Base-by-base conservation (phyloP, 2,888 invertebrate species). In the Drosophila siamana region DNA sequence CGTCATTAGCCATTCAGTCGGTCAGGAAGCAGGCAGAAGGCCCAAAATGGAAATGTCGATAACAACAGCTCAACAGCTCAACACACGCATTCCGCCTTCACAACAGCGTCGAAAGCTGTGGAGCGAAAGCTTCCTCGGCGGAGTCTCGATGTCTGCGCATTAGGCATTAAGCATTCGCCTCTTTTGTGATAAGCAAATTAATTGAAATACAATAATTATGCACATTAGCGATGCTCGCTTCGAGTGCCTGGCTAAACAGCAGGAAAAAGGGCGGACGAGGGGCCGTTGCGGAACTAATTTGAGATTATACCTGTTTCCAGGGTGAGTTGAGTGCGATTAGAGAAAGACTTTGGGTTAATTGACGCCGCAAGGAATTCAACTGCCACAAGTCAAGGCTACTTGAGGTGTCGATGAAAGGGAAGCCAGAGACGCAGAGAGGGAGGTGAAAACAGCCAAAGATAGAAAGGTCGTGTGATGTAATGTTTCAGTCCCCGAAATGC, bases 161-260 rank as follows among this genome's bases (percentile, higher is more conserved):
- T 54, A 50, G 28, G 62, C 54, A 59, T 60, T 60, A 56, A 43
- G 62, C 56, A 44, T 63, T 56, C 28, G 28, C 6, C 59, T 56
- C 59, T 56, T 61, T 70, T 70, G 67, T 74, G 51, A 47, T 50
- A 60, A 30, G 65, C 51, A 73, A 68, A 73, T 73, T 65, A 77
- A 77, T 77, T 73, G 77, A 73, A 77, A 77, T 65, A 76, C 67
- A 73, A 77, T 77, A 77, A 73, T 70, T 73, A 69, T 62, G 50
- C 55, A 56, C 76, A 77, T 73, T 76, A 76, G 43, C 46, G 54
- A 26, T 38, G 61, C 24, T 22, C 8, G 2, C 9, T 16, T 26
- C 28, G 9, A 6, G 8, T 16, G 30, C 11, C 9, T 4, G 22
- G n/a, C n/a, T n/a, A n/a, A n/a, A n/a, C 6, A 24, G n/a, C n/a